Base-by-base conservation (phyloP, 1,140 invertebrate species). In the Bilobella aurantiaca region DNA sequence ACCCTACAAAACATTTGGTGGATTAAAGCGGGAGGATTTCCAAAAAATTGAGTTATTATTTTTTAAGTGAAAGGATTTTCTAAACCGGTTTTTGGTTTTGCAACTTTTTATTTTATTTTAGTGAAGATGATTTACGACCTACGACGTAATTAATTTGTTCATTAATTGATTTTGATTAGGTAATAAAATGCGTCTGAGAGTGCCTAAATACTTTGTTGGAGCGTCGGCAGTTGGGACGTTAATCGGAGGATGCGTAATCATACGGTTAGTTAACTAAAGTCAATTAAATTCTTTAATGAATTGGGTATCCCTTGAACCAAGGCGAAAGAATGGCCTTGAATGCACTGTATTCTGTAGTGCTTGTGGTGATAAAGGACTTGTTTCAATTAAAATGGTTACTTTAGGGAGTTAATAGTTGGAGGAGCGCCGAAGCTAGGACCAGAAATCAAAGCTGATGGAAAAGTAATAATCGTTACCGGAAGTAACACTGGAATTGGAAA, bases 401-500 rank as follows among this genome's bases (percentile, higher is more conserved):
- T 42, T 42, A 59, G 58, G 32, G 58, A 59, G 16, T 59, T 30
- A n/a, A 29, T 59, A 8, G 58, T 59, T 31, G 58, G 58, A 8
- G 23, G 28, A 31, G 5, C 58, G 25, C 8, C 14, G 29, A 59
- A 18, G 58, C 31, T 59, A 12, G 58, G 32, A 8, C 28, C 28
- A 34, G 32, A 59, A 31, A 29, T 59, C 23, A 8, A 29, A 29
- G 58, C 58, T 29, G 58, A 59, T 37, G 59, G 59, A 16, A 62
- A 62, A 37, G 29, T 62, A 14, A 46, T 62, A 2, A 62, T 62
- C 5, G 37, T 62, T 16, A 62, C 59, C 21, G 59, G 59, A 3
- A 30, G 31, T 27, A 63, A 63, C 27, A 63, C 37, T 12, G 62
- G 62, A 5, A 32, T 63, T 21, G 62, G 62, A 30, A 63, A 63